Base-by-base conservation (phyloP, 1,140 invertebrate genomes). In the Laodelphax striatellus region DNA sequence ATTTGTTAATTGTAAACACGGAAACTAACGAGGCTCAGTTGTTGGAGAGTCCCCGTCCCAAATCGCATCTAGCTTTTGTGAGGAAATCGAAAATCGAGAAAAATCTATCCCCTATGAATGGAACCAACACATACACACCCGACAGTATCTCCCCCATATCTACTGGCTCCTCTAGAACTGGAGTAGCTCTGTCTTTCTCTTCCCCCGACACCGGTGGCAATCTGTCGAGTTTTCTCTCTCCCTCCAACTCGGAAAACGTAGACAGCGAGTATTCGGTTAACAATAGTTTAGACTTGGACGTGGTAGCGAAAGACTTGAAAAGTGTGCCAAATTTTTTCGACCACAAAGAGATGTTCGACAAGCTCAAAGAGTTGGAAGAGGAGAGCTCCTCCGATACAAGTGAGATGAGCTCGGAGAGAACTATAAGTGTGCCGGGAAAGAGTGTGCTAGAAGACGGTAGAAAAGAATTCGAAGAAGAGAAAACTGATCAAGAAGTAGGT, bases 1-100 rank as follows among this genome's bases (percentile, higher is more conserved):
- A 82, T 64, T 67, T 82, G 52, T 67, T 82, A 4, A 68, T 80
- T 21, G 73, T 81, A 21, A 76, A 82, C 64, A 79, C 73, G 0
- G 70, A 73, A 64, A 81, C 80, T 1, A 79, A 81, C 61, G 69
- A 75, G 68, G 79, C 75, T 34, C 72, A 74, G 14, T 61, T 80
- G 0, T 64, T 79, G 0, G 77, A 80, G 63, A 72, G 72, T 53
- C 68, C 65, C 1, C 64, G 60, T 58, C 63, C 64, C 0, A 67
- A 66, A 57, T 66, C 65, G 16, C 64, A 67, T 41, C 50, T 67
- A 16, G 65, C 63, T 10, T 69, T 69, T 61, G 58, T 67, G 1
- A 64, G 4, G 55, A 62, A 10, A 53, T 58, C 13, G 61, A 60
- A 16, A 56, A 56, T 17, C 71, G 62, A 46, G 4, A 46, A 46